Base-by-base conservation (phyloP, 2,797 vertebrate species). In the Galagoides demidoff region DNA sequence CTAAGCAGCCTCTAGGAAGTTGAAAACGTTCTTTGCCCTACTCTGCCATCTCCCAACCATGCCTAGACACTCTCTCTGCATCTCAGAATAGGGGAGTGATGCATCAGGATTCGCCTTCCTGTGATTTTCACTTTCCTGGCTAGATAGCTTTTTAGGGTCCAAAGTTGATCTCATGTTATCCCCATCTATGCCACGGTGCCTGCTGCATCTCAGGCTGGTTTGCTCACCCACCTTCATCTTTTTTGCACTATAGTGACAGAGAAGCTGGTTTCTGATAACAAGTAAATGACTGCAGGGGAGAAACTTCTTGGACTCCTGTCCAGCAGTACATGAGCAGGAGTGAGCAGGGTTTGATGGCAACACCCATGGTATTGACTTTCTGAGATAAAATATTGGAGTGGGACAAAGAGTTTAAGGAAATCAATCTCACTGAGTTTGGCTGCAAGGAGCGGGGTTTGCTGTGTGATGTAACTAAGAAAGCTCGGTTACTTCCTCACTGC, bases 21-120 rank as follows among this genome's bases (percentile, higher is more conserved):
- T 1, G 1, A 4, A 27, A 57, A 9, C 3, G 7, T 4, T 4
- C 39, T 29, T 19, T 5, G 5, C 27, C 13, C 10, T 12, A 19
- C 12, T 10, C 61, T 1, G 9, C 59, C 37, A 6, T 2, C n/a
- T 4, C 8, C 6, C 19, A 12, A 31, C 34, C 31, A 7, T 0
- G 0, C 23, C 70, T 4, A 8, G 10, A 52, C 59, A 0, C 68
- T 37, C 55, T 7, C n/a, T 11, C 45, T 25, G 5, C n/a, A 34
- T 89, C 31, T 34, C 23, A 13, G 16, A 22, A 10, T 0, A 34
- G 63, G 37, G 49, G 2, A 74, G 23, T 22, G 7, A 43, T 1
- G 31, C 7, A 19, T 6, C 27, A 8, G 19, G 71, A 31, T 22
- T n/a, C 2, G 7, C 10, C 27, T 10, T 59, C 20, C 34, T 49